Percentiles rank a stretch among this genome's conserved stretches.
phyloP scores from a whole-genome alignment of 2,888 invertebrate genomes.

The Bhutanitis thaidina region DNA sequence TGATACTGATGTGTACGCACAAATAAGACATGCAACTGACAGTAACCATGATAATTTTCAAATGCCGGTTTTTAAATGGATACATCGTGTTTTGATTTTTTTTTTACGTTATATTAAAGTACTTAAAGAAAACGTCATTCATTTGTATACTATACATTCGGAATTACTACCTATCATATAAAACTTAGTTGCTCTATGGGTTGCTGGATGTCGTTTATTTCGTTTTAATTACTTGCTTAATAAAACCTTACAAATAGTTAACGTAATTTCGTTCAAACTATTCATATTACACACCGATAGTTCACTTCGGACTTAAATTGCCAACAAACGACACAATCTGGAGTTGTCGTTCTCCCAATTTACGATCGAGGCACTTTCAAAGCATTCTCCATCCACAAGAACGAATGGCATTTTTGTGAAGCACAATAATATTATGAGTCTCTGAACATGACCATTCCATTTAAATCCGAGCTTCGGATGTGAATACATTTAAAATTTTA shows the following conservation, averaged over 20 bases:
- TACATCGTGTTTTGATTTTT: no score
- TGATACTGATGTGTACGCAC: no score
- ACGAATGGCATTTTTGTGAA: slow-evolving; percentile 60
- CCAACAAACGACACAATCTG: slow-evolving; percentile 63
- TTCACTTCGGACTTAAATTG: slow-evolving; percentile 49
- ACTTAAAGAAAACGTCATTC: no score
- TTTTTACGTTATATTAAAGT: no score
- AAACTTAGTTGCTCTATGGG: no score
- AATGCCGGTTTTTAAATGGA: no score
- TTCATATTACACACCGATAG: slow-evolving; percentile 20
- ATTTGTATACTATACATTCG: no score
- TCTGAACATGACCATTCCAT: slow-evolving; percentile 70
- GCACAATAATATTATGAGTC: slow-evolving; percentile 63
- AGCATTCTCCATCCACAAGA: slow-evolving; percentile 54
- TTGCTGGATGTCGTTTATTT: no score
- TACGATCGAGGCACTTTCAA: slow-evolving; percentile 55
- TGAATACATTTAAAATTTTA: slow-evolving; percentile 61
- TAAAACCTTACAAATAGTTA: not conserved
- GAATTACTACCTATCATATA: no score
- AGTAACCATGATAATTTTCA: no score
- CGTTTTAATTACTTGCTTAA: no score
- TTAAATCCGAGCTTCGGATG: slow-evolving; percentile 49
- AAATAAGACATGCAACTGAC: no score
- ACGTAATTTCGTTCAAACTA: slow-evolving; percentile 1
- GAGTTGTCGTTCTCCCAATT: slow-evolving; percentile 55